Conservation (phyloP, 2,797 vertebrate species). For the Anguilla megastoma region DNA sequence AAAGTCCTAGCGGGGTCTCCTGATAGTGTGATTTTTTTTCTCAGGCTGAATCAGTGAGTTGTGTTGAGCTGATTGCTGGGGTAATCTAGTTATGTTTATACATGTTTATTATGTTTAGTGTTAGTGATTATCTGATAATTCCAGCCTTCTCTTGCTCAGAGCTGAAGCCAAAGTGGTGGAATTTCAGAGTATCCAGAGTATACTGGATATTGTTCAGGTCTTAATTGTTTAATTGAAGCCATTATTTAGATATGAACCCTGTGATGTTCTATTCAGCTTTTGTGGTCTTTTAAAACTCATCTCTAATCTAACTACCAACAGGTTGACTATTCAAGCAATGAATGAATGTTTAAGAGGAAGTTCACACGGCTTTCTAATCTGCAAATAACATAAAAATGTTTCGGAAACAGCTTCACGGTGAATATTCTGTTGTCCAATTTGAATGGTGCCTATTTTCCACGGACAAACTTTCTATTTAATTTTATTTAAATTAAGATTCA, state of each 20-base stretch:
- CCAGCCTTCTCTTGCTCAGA: background rate
- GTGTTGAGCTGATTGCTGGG: background rate
- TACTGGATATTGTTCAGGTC: background rate
- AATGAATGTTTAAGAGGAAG: background rate
- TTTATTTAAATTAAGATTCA: no score
- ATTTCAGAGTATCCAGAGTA: background rate
- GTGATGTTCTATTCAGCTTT: background rate
- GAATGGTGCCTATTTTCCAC: background rate
- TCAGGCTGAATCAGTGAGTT: background rate
- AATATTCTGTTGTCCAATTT: background rate
- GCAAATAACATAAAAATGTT: background rate
- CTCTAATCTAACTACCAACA: background rate
- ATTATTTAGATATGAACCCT: background rate
- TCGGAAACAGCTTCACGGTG: background rate
- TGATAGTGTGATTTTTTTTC: conserved; percentile 6
- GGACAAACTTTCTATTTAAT: no score
- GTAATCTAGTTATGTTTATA: background rate
- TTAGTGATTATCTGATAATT: background rate
- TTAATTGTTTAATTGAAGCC: background rate
- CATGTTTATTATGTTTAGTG: background rate
- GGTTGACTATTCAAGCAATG: background rate
- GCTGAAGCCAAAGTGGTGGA: background rate
- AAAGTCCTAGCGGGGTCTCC: conserved; percentile 32
- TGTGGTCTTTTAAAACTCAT: background rate
- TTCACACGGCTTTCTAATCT: no score